Evolutionary conservation across 2,113 vertebrate species (phyloP).

Genomic region (Nipponia nippon): DNA sequence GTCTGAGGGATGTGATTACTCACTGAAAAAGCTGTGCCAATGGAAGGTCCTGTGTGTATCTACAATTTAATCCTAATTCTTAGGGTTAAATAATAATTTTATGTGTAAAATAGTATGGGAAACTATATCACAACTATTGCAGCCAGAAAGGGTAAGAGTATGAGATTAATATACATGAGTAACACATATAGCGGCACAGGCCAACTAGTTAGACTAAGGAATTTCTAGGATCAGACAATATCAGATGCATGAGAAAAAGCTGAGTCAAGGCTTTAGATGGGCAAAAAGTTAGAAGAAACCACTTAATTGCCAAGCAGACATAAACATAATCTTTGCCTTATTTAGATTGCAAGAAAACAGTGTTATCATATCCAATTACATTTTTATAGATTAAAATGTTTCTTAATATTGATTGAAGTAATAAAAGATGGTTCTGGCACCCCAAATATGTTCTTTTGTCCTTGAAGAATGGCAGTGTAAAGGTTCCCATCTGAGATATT

Average conservation of each 20-base stretch:
- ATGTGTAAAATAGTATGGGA: not conserved
- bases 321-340: not conserved
- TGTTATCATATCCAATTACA: not conserved
- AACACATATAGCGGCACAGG: not conserved
- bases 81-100: not conserved
- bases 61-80: not conserved
- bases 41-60: not conserved
- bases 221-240: not conserved
- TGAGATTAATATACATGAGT: not conserved
- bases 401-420: slow-evolving; percentile 3
- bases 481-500: not conserved
- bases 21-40: not conserved
- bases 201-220: not conserved
- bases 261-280: not conserved
- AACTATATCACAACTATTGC: not conserved
- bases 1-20: not conserved
- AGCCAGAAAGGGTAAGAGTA: not conserved
- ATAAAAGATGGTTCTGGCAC: not conserved
- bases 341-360: not conserved
- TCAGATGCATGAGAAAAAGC: not conserved
- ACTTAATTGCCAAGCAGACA: not conserved
- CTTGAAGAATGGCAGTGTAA: not conserved
- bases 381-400: not conserved
- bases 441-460: not conserved
- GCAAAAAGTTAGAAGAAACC: not conserved